These are phyloP conservation scores for Hydractinia symbiolongicarpus DNA, from an alignment of 30 jellyfish, hydroid and myxozoan genomes.

Conservation along the genomic window DNA sequence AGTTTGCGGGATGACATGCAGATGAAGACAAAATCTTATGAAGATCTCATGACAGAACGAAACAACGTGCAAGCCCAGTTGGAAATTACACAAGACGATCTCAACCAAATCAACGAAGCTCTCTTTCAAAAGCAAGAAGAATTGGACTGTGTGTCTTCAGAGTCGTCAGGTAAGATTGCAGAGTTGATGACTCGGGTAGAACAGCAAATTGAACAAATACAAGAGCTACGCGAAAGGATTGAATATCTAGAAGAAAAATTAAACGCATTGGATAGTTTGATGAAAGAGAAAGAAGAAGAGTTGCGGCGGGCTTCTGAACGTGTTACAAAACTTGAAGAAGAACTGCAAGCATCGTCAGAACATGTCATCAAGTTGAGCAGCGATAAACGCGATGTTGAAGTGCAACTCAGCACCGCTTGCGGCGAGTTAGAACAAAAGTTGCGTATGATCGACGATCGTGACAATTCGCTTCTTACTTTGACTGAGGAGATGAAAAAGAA, in stretches of 20 bases:
- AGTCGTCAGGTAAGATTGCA: background rate
- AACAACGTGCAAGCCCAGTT: constrained; percentile 18
- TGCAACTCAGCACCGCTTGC: background rate
- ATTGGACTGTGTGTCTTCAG: background rate
- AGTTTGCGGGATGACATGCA: constrained; percentile 32
- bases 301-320: constrained; percentile 11
- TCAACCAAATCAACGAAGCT: background rate
- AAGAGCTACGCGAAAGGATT: background rate
- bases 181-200: background rate
- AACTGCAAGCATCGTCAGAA: background rate
- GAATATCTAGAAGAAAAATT: constrained; percentile 6
- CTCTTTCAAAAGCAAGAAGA: constrained; percentile 11
- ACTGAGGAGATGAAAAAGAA: background rate
- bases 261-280: background rate
- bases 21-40: constrained; percentile 24
- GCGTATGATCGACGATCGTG: background rate
- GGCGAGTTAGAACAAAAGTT: background rate
- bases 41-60: constrained; percentile 29
- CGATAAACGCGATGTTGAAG: background rate
- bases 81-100: constrained; percentile 18
- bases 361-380: background rate
- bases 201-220: background rate
- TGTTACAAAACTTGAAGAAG: background rate
- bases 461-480: background rate
- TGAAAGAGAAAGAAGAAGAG: constrained; percentile 22